These are phyloP conservation scores for Trimorus sp. DNA, from an alignment of 2,888 invertebrate genomes.

Conservation along the genomic window DNA sequence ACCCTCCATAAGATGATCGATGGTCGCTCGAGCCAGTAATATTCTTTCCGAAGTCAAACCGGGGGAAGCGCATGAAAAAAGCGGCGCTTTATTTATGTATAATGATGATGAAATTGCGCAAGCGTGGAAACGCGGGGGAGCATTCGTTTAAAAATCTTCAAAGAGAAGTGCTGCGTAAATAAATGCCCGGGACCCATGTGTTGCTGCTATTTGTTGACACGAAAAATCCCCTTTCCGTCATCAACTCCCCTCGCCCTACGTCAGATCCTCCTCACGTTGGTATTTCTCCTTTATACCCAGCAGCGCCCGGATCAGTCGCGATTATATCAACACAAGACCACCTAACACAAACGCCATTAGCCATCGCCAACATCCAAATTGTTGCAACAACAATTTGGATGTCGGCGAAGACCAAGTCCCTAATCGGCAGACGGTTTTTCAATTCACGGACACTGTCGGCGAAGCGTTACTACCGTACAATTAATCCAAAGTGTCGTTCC, in stretches of 20 bases:
- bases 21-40: neutral
- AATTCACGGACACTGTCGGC: too few species aligned
- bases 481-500: too few species aligned
- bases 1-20: constrained; percentile 16
- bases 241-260: constrained; percentile 29
- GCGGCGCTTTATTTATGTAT: constrained; percentile 13
- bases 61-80: neutral
- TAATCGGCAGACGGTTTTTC: too few species aligned
- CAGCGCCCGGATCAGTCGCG: constrained; percentile 1
- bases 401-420: too few species aligned
- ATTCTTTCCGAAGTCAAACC: neutral
- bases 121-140: neutral
- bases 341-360: constrained; percentile 4
- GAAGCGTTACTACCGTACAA: too few species aligned
- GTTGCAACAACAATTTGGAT: constrained; percentile 2
- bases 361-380: constrained; percentile 6
- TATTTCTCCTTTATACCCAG: constrained; percentile 33
- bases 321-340: constrained; percentile 13
- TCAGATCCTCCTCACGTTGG: constrained; percentile 24
- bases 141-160: constrained; percentile 20
- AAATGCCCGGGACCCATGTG: constrained; percentile 19
- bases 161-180: constrained; percentile 17
- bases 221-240: constrained; percentile 30
- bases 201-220: constrained; percentile 32
- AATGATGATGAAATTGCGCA: neutral